Conservation (phyloP, 2,888 invertebrate genomes). For the Drosophila nigricruria region DNA sequence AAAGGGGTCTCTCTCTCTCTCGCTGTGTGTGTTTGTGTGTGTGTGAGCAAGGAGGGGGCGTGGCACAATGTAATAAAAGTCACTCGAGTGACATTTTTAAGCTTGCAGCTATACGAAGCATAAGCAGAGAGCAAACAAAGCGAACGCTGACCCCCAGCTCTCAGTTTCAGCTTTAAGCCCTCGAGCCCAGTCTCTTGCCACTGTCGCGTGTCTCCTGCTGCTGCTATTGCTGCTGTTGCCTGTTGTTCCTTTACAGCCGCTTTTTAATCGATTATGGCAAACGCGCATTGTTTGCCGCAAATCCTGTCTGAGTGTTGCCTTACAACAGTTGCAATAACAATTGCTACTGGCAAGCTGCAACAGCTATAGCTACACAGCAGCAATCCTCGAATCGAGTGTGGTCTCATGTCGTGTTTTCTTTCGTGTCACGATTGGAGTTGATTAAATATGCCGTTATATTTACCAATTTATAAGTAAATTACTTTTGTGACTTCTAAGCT, state of each 20-base stretch:
- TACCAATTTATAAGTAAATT: neutral
- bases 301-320: constrained; percentile 77
- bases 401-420: neutral
- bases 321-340: constrained; percentile 38
- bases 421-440: constrained; percentile 3
- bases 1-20: neutral
- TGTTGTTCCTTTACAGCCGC: constrained; percentile 57
- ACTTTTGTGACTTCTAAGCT: neutral
- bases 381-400: constrained; percentile 8
- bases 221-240: constrained; percentile 10
- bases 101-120: constrained; percentile 65
- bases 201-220: constrained; percentile 18
- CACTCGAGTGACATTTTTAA: constrained; percentile 81
- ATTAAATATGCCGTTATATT: neutral
- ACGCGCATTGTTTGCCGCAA: constrained; percentile 69
- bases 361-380: constrained; percentile 7
- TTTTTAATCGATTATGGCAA: constrained; percentile 77
- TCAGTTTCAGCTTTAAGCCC: constrained; percentile 8
- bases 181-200: constrained; percentile 6
- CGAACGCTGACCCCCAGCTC: constrained; percentile 42
- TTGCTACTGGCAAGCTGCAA: constrained; percentile 20
- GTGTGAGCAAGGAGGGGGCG: neutral
- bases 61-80: constrained; percentile 72
- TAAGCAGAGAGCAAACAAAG: constrained; percentile 72
- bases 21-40: neutral